These are phyloP conservation scores for Rhamnusium bicolor DNA, from an alignment of 2,888 invertebrate species.

Conservation along the genomic window DNA sequence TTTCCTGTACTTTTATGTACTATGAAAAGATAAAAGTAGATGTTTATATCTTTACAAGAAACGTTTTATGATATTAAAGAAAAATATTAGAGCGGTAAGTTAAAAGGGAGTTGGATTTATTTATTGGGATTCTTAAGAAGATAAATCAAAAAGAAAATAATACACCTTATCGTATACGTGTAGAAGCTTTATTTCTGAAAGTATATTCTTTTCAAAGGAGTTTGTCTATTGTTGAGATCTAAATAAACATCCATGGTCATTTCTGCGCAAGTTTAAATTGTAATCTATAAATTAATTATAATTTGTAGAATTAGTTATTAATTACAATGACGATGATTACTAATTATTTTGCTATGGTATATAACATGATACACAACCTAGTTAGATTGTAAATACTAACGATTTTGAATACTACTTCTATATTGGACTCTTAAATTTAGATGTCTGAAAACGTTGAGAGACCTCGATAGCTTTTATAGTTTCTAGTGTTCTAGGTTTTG, in stretches of 20 bases:
- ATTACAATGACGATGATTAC: too few relatives aligned
- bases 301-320: too few relatives aligned
- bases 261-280: too few relatives aligned
- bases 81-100: slow-evolving; percentile 1
- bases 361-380: too few relatives aligned
- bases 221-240: background rate
- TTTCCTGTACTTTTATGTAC: background rate
- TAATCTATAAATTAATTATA: too few relatives aligned
- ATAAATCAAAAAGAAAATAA: slow-evolving; percentile 11
- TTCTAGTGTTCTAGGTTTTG: too few relatives aligned
- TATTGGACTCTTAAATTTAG: too few relatives aligned
- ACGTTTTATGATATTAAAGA: slow-evolving; percentile 4
- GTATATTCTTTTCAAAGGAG: background rate
- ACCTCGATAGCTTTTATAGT: too few relatives aligned
- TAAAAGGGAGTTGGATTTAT: slow-evolving; percentile 7
- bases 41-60: slow-evolving; percentile 1
- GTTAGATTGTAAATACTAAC: too few relatives aligned
- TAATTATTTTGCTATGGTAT: too few relatives aligned
- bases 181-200: background rate
- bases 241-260: background rate
- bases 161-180: background rate
- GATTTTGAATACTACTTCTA: too few relatives aligned
- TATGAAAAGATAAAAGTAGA: background rate
- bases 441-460: too few relatives aligned
- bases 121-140: slow-evolving; percentile 16